Base-by-base conservation (phyloP, 2,797 vertebrate species). In the Macrochelys suwanniensis region DNA sequence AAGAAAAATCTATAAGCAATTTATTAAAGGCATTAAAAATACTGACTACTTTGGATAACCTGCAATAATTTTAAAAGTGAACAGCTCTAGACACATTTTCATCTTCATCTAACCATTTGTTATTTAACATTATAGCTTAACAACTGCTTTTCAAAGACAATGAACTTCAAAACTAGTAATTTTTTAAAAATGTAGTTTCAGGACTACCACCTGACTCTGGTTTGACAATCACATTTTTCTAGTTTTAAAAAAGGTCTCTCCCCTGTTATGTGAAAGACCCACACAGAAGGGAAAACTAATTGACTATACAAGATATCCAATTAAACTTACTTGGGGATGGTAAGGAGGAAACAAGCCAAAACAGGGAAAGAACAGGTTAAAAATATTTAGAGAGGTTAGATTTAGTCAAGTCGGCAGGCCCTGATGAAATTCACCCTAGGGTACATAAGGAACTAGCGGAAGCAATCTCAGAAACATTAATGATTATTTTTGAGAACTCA, bases 121-220 rank as follows among this genome's bases (percentile, higher is more conserved):
- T 82, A 81, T 68, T 85, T 84, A 84, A 82, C 95, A 87, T 17
- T 25, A 94, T 25, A 90, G 42, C 1, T 93, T 76, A 79, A 56
- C 54, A 93, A 45, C 11, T 56, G n/a, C 28, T 88, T 93, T 88
- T 83, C 49, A 89, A 65, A 95, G 87, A 7, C 5, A 82, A 82
- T 84, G 71, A 89, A 65, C 9, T 1, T 78, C 51, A 54, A 82
- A 31, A 88, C 84, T 74, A 68, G 7, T 59, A 21, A 84, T 42
- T 71, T 65, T 17, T 4, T 23, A 11, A 12, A 23, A 42, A 23
- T 25, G 19, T 42, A 71, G 10, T 71, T 37, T 71, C 65, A 42
- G 33, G n/a, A 71, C n/a, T 71, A 11, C 76, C 28, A 28, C n/a
- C 71, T 85, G 53, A 85, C 76, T 50, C 6, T 7, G 5, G 87